Percentiles rank a stretch among this genome's conserved stretches.
Conservation (phyloP, 1,140 invertebrate species). For the Lucilia sericata region DNA sequence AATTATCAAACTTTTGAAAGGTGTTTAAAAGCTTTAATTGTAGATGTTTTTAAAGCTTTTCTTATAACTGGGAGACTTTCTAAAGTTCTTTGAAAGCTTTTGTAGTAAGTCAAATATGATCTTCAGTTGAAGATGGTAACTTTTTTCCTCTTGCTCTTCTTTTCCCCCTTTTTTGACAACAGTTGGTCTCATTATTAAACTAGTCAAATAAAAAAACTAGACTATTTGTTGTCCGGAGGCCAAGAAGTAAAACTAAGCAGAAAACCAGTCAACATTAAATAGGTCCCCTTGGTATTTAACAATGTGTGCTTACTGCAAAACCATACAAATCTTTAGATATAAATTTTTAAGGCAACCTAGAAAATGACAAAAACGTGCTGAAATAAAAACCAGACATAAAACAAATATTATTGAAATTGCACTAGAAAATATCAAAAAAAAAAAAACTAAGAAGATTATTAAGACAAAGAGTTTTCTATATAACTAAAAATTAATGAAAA, state of each 20-base stretch:
- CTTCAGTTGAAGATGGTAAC: too few species aligned
- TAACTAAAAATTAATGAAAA: too few species aligned
- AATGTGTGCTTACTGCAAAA: not conserved
- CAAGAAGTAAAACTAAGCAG: not conserved
- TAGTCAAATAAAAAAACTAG: too few species aligned
- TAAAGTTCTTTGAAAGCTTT: too few species aligned
- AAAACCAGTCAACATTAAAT: constrained; percentile 8
- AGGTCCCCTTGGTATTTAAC: constrained; percentile 15
- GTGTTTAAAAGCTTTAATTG: too few species aligned
- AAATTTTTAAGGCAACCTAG: not conserved
- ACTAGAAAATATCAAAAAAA: not conserved
- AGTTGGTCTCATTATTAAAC: not conserved
- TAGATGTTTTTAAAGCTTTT: too few species aligned
- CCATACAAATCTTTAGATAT: not conserved
- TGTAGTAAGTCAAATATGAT: too few species aligned
- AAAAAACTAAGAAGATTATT: not conserved
- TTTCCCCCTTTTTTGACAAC: not conserved
- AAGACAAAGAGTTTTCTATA: not conserved
- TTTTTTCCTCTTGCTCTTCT: too few species aligned
- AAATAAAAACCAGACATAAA: constrained; percentile 12
- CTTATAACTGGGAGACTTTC: too few species aligned
- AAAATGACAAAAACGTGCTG: constrained; percentile 1
- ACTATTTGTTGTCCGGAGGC: not conserved
- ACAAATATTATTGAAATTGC: constrained; percentile 4
- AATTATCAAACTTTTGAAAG: too few species aligned